Base-by-base conservation (phyloP, 2,888 invertebrate genomes). In the Cantharis rufa region DNA sequence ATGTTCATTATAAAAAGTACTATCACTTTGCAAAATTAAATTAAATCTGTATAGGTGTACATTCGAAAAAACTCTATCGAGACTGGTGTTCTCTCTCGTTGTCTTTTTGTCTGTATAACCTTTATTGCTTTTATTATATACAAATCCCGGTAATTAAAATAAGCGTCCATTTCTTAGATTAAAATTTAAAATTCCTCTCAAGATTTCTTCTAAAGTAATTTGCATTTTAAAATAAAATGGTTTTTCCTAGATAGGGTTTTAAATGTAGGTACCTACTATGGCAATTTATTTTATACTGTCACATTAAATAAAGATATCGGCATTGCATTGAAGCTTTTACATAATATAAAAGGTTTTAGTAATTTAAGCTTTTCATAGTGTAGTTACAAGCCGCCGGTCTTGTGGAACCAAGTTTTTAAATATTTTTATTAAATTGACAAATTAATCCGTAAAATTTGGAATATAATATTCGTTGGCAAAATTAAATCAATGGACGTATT, bases 271-370 rank as follows among this genome's bases (percentile, higher is more conserved):
- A 48, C 16, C 16, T 16, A 16, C 66, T 48, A 48, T 48, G 4
- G 62, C 72, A 66, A 72, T 72, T 72, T 66, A 72, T 72, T 72
- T 72, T 66, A 72, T 66, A 66, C 72, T 66, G 72, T 72, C 48
- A 66, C 72, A 66, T 72, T 72, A 72, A 72, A 72, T 72, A 72
- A 72, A 66, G 48, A 15, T 66, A 66, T 15, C 48, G 66, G 66
- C 64, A 18, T 48, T 71, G 27, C 61, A 18, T 66, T 72, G 48
- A 48, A 48, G 48, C 48, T 48, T 48, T 48, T 48, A 48, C 48
- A 48, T 48, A 48, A 48, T 48, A 48, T 48, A 48, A 48, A 48
- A 48, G 48, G 48, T n/a, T 48, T 48, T 48, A n/a, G 48, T 48
- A 48, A 48, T 48, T 48, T 48, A 48, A 48, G n/a, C 48, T 48